Base-by-base conservation (phyloP, 2,888 invertebrate genomes). In the Diploptera punctata region DNA sequence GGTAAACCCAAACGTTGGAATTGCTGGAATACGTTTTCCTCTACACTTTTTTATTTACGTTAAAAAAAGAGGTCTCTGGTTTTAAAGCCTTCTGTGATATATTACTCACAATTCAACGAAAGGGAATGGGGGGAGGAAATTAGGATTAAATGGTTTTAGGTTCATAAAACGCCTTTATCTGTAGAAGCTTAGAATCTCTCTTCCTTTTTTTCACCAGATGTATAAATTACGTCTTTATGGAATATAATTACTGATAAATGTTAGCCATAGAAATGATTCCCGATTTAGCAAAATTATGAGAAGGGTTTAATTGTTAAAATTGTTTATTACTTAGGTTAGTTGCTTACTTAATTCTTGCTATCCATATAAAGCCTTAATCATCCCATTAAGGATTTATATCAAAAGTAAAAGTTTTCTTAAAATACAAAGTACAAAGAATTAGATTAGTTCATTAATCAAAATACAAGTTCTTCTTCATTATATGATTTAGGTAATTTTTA, bases 111-210 rank as follows among this genome's bases (percentile, higher is more conserved):
- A 65, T 65, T 44, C 65, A 47, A 65, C 65, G 44, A 47, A n/a
- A n/a, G n/a, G n/a, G n/a, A n/a, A n/a, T n/a, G n/a, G 47, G 47
- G 47, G 29, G n/a, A 16, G 47, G 65, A 65, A 65, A 65, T 65
- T 65, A 65, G 65, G 65, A 65, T 65, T 65, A 65, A 65, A 65
- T 44, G 65, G 65, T 44, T 65, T 65, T 65, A 65, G 29, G 47
- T 65, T 44, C 47, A 44, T 29, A 65, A 65, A 65, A 65, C 29
- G 47, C 43, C 65, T 65, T 65, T 65, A 43, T 47, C 44, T 57
- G 57, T 7, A 29, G 29, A 29, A 57, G 57, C 57, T 29, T 10
- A 16, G 31, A 57, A 57, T n/a, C 18, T 57, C 26, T 57, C 57
- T 57, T 38, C 47, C n/a, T 47, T 47, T 47, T 47, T 47, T 47